These are phyloP conservation scores for Drosophila melanosoma DNA, from an alignment of 2,888 invertebrate species.

Conservation along the genomic window DNA sequence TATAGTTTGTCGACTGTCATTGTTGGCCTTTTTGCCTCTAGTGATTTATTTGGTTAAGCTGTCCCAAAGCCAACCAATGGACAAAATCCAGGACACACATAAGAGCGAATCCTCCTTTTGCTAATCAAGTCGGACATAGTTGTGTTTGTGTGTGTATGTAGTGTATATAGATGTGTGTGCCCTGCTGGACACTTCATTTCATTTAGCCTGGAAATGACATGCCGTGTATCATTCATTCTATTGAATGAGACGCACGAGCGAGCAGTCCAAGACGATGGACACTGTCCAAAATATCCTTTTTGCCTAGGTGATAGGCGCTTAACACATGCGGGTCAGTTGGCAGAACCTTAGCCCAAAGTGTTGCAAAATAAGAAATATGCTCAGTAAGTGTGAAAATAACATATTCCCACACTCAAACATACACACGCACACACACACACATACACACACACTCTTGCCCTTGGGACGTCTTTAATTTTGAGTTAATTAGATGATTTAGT, in stretches of 20 bases:
- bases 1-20: slow-evolving; percentile 45
- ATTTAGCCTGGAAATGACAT: slow-evolving; percentile 47
- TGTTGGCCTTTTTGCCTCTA: slow-evolving; percentile 45
- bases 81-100: slow-evolving; percentile 71
- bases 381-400: slow-evolving; percentile 5
- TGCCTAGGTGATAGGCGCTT: slow-evolving; percentile 61
- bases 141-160: neutral
- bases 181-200: slow-evolving; percentile 56
- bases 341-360: slow-evolving; percentile 47
- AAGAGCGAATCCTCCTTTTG: slow-evolving; percentile 33
- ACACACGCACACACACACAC: neutral
- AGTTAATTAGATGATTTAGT: slow-evolving; percentile 76
- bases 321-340: slow-evolving; percentile 65
- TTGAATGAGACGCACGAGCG: slow-evolving; percentile 76
- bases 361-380: slow-evolving; percentile 48
- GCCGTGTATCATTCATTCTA: slow-evolving; percentile 46
- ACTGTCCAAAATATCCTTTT: slow-evolving; percentile 28
- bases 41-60: slow-evolving; percentile 79
- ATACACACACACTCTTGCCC: neutral
- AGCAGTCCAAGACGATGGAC: slow-evolving; percentile 22
- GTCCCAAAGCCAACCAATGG: slow-evolving; percentile 67
- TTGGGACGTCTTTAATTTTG: slow-evolving; percentile 43
- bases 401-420: slow-evolving; percentile 1
- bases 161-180: slow-evolving; percentile 4
- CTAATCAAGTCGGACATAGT: slow-evolving; percentile 42